Evolutionary conservation across 35 echinoderm and acorn worm genomes (phyloP).

Genomic region (Lytechinus pictus): DNA sequence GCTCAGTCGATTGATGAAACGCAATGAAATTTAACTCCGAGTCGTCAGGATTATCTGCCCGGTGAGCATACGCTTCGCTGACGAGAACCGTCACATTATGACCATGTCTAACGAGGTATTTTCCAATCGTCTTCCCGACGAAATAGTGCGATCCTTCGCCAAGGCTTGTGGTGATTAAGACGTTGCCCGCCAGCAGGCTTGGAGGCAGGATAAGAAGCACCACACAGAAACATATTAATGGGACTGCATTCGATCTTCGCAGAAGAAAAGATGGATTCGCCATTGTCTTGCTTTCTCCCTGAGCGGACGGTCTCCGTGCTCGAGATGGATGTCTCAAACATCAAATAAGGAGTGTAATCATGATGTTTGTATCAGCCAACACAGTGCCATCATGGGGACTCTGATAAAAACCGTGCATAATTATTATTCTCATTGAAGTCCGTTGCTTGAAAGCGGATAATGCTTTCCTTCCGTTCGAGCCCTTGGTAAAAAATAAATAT

Average conservation of each 20-base stretch:
- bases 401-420: too few species aligned
- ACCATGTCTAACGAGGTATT: neutral
- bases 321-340: too few species aligned
- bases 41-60: slow-evolving; percentile 22
- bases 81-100: slow-evolving; percentile 27
- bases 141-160: slow-evolving; percentile 29
- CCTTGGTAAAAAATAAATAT: too few species aligned
- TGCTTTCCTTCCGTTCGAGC: too few species aligned
- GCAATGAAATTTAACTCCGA: neutral
- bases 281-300: neutral
- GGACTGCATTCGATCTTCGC: neutral
- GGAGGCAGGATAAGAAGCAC: neutral
- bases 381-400: too few species aligned
- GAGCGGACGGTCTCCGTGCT: too few species aligned
- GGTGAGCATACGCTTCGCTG: neutral
- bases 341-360: too few species aligned
- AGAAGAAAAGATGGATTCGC: neutral
- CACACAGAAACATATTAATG: neutral
- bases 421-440: too few species aligned
- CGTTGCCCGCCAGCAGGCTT: neutral
- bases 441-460: too few species aligned
- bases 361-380: too few species aligned
- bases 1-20: neutral
- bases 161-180: neutral
- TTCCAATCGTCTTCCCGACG: slow-evolving; percentile 33